phyloP scores from a whole-genome alignment of 2,113 vertebrate genomes.

The Actenoides lindsayi region DNA sequence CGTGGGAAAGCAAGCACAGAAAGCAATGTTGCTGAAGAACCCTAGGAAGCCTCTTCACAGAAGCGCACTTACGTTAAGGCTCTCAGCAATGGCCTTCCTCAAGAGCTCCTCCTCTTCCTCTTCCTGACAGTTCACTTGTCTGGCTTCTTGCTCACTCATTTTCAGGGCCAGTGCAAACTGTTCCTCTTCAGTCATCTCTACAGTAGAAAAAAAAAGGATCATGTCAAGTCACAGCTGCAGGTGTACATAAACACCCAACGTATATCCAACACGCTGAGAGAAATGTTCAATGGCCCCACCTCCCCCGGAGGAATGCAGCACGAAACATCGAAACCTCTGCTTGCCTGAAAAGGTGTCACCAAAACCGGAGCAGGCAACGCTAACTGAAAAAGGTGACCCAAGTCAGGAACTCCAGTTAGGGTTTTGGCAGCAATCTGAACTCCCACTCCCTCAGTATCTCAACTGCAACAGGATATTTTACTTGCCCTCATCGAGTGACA shows the following conservation, averaged over 20 bases:
- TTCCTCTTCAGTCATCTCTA: slow-evolving; percentile 96
- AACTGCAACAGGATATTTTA: neutral
- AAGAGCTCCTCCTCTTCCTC: slow-evolving; percentile 88
- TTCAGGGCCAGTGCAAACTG: slow-evolving; percentile 90
- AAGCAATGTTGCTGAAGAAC: neutral
- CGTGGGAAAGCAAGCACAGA: neutral
- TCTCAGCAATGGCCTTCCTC: slow-evolving; percentile 90
- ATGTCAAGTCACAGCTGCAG: neutral
- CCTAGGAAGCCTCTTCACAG: slow-evolving; percentile 56
- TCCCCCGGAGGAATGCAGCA: neutral
- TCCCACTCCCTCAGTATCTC: neutral
- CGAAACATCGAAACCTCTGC: neutral
- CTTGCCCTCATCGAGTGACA: neutral
- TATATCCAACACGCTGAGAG: neutral
- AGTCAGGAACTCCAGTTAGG: neutral
- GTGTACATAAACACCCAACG: neutral
- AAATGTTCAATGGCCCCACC: neutral
- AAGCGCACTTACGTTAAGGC: slow-evolving; percentile 83
- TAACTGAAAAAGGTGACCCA: neutral
- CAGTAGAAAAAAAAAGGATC: neutral
- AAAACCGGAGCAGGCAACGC: neutral
- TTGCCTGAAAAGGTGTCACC: neutral
- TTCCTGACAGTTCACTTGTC: slow-evolving; percentile 74
- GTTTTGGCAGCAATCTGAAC: neutral
- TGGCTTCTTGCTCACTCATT: slow-evolving; percentile 92